Evolutionary conservation across 92 coral and sea anemone genomes (phyloP), one percentile per base, ranked within the genome.

Genomic region (Blastomussa wellsi): DNA sequence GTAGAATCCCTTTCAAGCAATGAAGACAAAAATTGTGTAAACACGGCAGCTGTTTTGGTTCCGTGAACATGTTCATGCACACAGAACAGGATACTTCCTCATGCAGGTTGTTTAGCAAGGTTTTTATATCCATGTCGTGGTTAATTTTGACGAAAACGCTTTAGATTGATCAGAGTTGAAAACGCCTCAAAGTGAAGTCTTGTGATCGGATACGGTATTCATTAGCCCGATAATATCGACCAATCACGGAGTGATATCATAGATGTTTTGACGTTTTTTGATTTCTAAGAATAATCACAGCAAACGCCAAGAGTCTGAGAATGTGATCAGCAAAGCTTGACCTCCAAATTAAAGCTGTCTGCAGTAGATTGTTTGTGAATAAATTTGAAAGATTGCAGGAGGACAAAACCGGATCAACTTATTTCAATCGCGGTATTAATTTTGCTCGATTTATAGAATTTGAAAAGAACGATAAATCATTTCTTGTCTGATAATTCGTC

Each of bases 11-110:
- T 35, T 85, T 85, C 15, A 85, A 9, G 60, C 89, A 85, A 24
- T 78, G 38, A 10, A 66, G 84, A 48, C 89, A 85, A 69, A 77
- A 77, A 64, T 77, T 77, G 89, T 85, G 89, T 19, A 77, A 67
- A 36, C 89, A 85, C 31, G 84, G 89, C 0, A 85, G 67, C 60
- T 57, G 74, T 11, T 75, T 84, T 24, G 82, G 87, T n/a, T 84
- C 81, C 38, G 17, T 39, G 26, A 74, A 84, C 31, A 49, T 57
- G 17, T 41, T 79, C 74, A 53, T 59, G 31, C 87, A 84, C 38
- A 74, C 76, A 37, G 80, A 12, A 31, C 87, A 84, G 66, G 81
- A 36, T 24, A 84, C 82, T 84, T 84, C 75, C 5, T 76, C 55
- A n/a, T 74, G 37, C 2, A 84, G 16, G n/a, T 59, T 84, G 77